Evolutionary conservation across 2,113 vertebrate species (phyloP).

Genomic region (Coryphaenoides rupestris): DNA sequence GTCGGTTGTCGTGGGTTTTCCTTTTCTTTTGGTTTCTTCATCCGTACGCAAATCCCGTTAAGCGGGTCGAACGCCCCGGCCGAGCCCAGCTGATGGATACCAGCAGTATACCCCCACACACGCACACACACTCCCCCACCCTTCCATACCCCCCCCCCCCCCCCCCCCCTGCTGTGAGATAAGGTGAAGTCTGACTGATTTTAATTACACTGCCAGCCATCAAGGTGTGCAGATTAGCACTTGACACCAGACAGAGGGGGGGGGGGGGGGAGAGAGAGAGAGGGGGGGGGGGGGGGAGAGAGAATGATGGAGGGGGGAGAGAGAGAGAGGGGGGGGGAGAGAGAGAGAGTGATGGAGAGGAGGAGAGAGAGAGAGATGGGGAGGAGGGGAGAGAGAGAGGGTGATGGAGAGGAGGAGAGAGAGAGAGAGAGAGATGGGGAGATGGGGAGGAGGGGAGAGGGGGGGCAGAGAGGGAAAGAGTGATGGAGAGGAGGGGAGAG

Average conservation of each 20-base stretch:
- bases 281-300: neutral
- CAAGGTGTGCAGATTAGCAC: slow-evolving; percentile 31
- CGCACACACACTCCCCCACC: no score
- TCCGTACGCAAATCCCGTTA: slow-evolving; percentile 14
- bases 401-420: neutral
- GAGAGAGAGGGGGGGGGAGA: neutral
- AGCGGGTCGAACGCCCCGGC: slow-evolving; percentile 3
- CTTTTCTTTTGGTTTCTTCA: slow-evolving; percentile 17
- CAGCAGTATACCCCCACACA: no score
- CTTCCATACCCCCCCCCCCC: slow-evolving; percentile 24
- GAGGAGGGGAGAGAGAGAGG: neutral
- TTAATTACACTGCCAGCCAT: slow-evolving; percentile 54
- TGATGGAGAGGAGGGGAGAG: slow-evolving; percentile 4
- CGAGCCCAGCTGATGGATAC: slow-evolving; percentile 51
- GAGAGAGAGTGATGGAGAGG: slow-evolving; percentile 1
- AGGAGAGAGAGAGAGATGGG: slow-evolving; percentile 3
- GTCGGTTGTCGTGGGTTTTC: no score
- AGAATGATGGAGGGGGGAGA: slow-evolving; percentile 4
- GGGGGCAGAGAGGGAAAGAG: no score
- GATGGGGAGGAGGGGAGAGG: no score
- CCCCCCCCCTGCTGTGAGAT: slow-evolving; percentile 39
- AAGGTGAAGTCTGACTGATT: slow-evolving; percentile 44
- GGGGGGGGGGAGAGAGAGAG: slow-evolving; percentile 1
- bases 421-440: neutral
- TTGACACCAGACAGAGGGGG: slow-evolving; percentile 14